Conservation (phyloP, 2,888 invertebrate genomes). For the Nemoura dubitans region DNA sequence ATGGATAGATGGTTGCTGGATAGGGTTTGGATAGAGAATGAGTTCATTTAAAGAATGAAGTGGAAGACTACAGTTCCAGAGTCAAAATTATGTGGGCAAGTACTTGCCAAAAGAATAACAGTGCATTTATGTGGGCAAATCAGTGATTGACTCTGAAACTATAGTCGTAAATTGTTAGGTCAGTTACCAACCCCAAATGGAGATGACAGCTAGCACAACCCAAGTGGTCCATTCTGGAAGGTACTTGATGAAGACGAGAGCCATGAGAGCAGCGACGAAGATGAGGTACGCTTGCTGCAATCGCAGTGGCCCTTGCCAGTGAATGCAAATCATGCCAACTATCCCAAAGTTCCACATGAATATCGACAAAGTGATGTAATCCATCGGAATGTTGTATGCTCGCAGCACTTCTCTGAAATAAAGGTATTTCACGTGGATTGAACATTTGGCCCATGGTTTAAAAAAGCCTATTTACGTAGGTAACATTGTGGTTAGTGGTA, state of each 20-base stretch:
- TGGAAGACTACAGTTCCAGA: too few species aligned
- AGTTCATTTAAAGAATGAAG: too few species aligned
- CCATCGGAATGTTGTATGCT: constrained; percentile 96
- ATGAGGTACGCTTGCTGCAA: constrained; percentile 97
- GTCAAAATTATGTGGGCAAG: too few species aligned
- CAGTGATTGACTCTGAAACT: too few species aligned
- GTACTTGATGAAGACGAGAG: constrained; percentile 98
- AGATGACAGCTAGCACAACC: constrained; percentile 95
- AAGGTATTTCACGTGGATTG: too few species aligned
- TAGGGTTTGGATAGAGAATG: too few species aligned
- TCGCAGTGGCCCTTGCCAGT: constrained; percentile 96
- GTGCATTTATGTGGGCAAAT: too few species aligned
- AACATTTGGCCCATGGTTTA: too few species aligned
- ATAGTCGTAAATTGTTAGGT: not conserved
- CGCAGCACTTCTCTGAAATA: constrained; percentile 81
- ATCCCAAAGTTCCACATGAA: constrained; percentile 98
- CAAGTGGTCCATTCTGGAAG: constrained; percentile 99
- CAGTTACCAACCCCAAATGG: constrained; percentile 86
- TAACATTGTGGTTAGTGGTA: too few species aligned
- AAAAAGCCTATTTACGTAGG: too few species aligned
- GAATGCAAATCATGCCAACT: constrained; percentile 97
- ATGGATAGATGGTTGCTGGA: not conserved
- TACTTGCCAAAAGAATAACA: too few species aligned
- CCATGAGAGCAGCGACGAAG: constrained; percentile 97
- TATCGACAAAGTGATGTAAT: constrained; percentile 86